phyloP scores from a whole-genome alignment of 2,797 vertebrate species.

The Atherinosoma microstoma region DNA sequence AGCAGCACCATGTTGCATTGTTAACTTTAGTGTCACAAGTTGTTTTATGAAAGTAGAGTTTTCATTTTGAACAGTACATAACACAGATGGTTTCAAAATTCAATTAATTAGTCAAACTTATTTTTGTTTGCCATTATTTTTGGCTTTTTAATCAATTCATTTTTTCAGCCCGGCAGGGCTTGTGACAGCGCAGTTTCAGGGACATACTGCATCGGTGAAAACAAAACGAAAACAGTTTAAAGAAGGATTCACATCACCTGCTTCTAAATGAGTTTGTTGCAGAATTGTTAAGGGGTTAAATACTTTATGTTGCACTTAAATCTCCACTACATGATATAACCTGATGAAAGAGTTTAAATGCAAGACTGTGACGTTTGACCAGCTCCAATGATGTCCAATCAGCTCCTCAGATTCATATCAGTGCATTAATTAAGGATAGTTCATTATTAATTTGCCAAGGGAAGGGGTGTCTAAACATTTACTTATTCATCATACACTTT shows the following conservation, averaged over 20 bases:
- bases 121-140: not conserved
- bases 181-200: not conserved
- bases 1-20: too few species aligned
- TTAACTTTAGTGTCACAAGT: too few species aligned
- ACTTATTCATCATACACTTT: constrained; percentile 66
- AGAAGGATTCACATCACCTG: too few species aligned
- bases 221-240: too few species aligned
- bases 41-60: not conserved
- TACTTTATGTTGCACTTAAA: not conserved
- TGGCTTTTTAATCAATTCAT: not conserved
- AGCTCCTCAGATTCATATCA: constrained; percentile 6
- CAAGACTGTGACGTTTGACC: not conserved
- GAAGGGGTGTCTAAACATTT: constrained; percentile 61
- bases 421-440: constrained; percentile 37
- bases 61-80: not conserved
- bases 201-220: not conserved
- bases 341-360: not conserved
- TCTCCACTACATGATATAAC: not conserved
- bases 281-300: constrained; percentile 1
- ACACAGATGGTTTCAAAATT: not conserved
- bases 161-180: not conserved
- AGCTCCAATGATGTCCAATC: not conserved
- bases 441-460: constrained; percentile 55
- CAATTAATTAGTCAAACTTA: not conserved
- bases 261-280: constrained; percentile 9